phyloP scores from a whole-genome alignment of 2,113 vertebrate species.

The Neofelis nebulosa region DNA sequence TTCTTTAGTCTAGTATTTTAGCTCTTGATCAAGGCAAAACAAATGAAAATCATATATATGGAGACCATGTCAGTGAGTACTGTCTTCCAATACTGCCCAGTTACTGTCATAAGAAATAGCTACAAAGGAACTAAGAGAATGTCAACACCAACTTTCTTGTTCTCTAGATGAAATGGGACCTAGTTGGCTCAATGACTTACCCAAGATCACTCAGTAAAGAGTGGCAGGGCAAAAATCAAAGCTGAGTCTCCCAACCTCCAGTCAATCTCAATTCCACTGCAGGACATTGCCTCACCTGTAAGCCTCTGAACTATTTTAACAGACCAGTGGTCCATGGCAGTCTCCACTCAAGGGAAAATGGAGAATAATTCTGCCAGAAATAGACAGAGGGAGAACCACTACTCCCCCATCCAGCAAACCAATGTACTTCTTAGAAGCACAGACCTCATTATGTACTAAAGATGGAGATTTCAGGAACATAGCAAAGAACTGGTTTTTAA shows the following conservation, averaged over 20 bases:
- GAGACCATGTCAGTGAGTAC: neutral
- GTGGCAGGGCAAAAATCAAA: neutral
- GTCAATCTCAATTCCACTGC: neutral
- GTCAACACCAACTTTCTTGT: neutral
- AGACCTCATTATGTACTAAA: neutral
- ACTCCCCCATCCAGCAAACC: neutral
- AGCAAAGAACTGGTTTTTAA: constrained; percentile 31
- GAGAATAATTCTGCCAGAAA: neutral
- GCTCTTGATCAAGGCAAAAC: neutral
- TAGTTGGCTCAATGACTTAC: neutral
- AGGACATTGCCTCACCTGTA: neutral
- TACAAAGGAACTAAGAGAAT: neutral
- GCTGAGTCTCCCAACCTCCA: neutral
- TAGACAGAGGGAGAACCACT: neutral
- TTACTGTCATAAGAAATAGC: neutral
- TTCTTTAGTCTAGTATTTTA: neutral
- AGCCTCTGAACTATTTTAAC: neutral
- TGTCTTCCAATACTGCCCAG: neutral
- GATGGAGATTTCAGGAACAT: constrained; percentile 30
- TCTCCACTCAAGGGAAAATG: neutral
- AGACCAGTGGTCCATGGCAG: neutral
- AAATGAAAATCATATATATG: neutral
- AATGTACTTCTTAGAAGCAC: neutral
- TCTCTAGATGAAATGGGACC: neutral
- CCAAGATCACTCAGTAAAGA: neutral